Percentiles rank a stretch among this genome's conserved stretches.
Conservation (phyloP, 2,113 vertebrate species). For the Chaetodon auriga region DNA sequence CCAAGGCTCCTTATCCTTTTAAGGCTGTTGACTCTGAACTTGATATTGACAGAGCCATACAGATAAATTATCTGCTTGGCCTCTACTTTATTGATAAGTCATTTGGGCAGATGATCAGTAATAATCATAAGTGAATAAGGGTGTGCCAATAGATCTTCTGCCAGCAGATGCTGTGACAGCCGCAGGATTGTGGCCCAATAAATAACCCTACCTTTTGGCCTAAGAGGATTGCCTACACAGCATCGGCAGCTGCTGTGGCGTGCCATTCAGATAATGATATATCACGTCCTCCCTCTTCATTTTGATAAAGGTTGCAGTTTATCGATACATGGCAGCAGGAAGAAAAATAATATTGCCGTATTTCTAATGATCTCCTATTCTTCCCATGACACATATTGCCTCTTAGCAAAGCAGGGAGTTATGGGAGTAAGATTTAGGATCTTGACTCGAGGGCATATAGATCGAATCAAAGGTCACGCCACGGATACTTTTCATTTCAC, state of each 20-base stretch:
- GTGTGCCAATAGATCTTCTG: constrained; percentile 76
- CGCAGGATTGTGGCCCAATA: constrained; percentile 54
- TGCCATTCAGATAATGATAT: constrained; percentile 79
- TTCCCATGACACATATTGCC: constrained; percentile 72
- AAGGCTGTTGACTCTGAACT: constrained; percentile 85
- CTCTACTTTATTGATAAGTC: constrained; percentile 88
- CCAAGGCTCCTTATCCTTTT: constrained; percentile 83
- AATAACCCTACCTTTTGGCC: constrained; percentile 73
- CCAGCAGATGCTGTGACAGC: constrained; percentile 61
- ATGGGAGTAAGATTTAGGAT: constrained; percentile 76
- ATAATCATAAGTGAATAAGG: constrained; percentile 90
- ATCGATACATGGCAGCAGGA: constrained; percentile 69
- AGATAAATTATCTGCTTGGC: constrained; percentile 84
- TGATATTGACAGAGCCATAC: constrained; percentile 87
- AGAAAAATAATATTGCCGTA: constrained; percentile 75
- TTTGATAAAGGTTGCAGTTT: constrained; percentile 80
- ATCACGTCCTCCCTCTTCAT: constrained; percentile 70
- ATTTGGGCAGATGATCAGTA: constrained; percentile 88
- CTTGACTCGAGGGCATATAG: constrained; percentile 72
- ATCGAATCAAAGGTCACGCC: constrained; percentile 78
- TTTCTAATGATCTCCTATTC: constrained; percentile 78
- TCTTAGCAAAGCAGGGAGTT: constrained; percentile 64
- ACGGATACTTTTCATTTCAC: constrained; percentile 75
- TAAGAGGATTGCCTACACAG: constrained; percentile 81
- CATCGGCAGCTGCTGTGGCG: constrained; percentile 56